These are phyloP conservation scores for Lacerta agilis DNA, from an alignment of 2,797 vertebrate genomes.

Conservation along the genomic window DNA sequence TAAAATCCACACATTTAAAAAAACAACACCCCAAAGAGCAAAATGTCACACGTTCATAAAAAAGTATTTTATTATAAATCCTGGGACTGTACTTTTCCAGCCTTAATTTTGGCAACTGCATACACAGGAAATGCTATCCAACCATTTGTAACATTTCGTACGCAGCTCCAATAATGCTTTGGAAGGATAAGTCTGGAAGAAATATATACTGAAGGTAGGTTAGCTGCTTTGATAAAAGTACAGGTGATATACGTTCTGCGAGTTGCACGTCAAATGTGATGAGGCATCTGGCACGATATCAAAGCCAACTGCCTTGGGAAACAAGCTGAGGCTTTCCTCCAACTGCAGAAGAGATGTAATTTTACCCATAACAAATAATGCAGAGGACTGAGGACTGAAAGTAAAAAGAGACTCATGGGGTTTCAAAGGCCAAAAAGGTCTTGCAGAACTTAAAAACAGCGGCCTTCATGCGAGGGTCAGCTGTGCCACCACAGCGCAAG, in stretches of 20 bases:
- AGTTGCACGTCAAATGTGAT: constrained; percentile 58
- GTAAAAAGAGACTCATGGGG: neutral
- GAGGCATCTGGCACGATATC: constrained; percentile 72
- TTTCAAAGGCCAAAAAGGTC: neutral
- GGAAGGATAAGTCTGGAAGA: constrained; percentile 30
- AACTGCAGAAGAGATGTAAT: constrained; percentile 60
- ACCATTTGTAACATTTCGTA: constrained; percentile 53
- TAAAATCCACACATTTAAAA: neutral
- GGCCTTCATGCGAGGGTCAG: neutral
- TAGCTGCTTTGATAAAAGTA: constrained; percentile 59
- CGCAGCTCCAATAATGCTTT: constrained; percentile 11
- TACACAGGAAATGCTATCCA: neutral
- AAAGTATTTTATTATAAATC: neutral
- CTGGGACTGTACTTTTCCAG: neutral
- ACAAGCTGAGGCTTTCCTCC: constrained; percentile 73
- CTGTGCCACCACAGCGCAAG: neutral
- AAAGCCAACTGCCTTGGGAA: constrained; percentile 73
- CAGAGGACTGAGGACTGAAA: neutral
- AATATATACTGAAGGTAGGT: constrained; percentile 28
- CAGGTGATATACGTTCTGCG: constrained; percentile 57
- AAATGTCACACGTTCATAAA: neutral
- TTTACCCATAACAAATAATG: constrained; percentile 64
- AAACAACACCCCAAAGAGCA: neutral
- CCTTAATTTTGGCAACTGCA: neutral
- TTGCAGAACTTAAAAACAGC: constrained; percentile 1